Evolutionary conservation across 2,888 invertebrate genomes (phyloP).

Genomic region (Ectemnius continuus): DNA sequence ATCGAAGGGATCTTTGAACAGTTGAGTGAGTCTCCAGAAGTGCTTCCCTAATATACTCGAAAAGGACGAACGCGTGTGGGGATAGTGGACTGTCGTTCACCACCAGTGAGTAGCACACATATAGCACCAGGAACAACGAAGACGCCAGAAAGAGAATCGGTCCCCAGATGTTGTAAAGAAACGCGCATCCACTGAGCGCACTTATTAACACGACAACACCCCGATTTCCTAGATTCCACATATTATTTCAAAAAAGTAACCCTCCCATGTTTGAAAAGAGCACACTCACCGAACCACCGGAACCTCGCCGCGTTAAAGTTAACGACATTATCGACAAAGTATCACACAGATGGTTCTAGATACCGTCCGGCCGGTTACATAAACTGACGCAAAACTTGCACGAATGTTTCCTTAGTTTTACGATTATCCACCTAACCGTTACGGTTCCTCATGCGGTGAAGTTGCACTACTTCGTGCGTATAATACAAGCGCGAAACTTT

Average conservation of each 20-base stretch:
- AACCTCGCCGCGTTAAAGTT: conserved; percentile 48
- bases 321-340: conserved; percentile 54
- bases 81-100: conserved; percentile 71
- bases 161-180: conserved; percentile 71
- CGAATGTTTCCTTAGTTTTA: not conserved
- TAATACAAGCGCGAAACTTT: conserved; percentile 5
- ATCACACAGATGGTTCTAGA: conserved; percentile 25
- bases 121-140: conserved; percentile 65
- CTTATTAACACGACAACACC: conserved; percentile 69
- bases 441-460: not conserved
- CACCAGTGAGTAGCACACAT: conserved; percentile 70
- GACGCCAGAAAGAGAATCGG: conserved; percentile 66
- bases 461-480: no score
- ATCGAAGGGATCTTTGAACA: not conserved
- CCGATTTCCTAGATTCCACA: conserved; percentile 74
- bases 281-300: conserved; percentile 67
- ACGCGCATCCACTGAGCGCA: conserved; percentile 68
- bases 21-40: conserved; percentile 42
- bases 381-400: not conserved
- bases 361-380: not conserved
- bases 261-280: conserved; percentile 75
- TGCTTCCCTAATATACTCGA: conserved; percentile 54
- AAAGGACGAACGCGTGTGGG: conserved; percentile 62
- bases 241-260: conserved; percentile 75
- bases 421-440: not conserved